phyloP scores from a whole-genome alignment of 1,140 invertebrate genomes.

The Homalodisca vitripennis region DNA sequence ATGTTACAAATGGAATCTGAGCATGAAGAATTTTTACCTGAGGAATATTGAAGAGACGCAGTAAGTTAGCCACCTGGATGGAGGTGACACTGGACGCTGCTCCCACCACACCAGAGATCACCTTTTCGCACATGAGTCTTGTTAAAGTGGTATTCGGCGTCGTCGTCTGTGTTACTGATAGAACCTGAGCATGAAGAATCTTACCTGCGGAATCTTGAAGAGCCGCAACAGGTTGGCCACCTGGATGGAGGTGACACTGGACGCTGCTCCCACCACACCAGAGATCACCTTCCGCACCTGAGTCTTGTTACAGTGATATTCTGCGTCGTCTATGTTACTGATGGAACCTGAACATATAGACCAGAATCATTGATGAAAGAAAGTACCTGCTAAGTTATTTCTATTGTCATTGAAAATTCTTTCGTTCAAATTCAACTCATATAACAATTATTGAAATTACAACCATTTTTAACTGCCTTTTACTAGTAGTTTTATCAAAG shows the following conservation, averaged over 20 bases:
- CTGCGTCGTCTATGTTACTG: constrained; percentile 88
- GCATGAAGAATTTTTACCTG: too few relatives aligned
- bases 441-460: too few relatives aligned
- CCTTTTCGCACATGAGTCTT: constrained; percentile 78
- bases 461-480: too few relatives aligned
- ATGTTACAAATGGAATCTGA: too few relatives aligned
- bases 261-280: constrained; percentile 93
- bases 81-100: too few relatives aligned
- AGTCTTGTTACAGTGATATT: constrained; percentile 85
- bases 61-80: too few relatives aligned
- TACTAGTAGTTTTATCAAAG: too few relatives aligned
- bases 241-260: constrained; percentile 94
- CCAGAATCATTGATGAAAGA: too few relatives aligned
- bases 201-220: constrained; percentile 94
- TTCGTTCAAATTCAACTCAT: too few relatives aligned
- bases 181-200: constrained; percentile 67
- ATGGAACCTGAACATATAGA: constrained; percentile 76
- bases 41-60: too few relatives aligned
- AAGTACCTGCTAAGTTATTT: too few relatives aligned
- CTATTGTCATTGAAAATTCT: too few relatives aligned
- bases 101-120: constrained; percentile 93
- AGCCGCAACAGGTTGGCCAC: constrained; percentile 92
- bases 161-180: constrained; percentile 93
- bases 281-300: constrained; percentile 86
- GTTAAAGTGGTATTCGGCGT: constrained; percentile 84